These are phyloP conservation scores for Periplaneta americana DNA, from an alignment of 1,140 invertebrate genomes.

Conservation along the genomic window DNA sequence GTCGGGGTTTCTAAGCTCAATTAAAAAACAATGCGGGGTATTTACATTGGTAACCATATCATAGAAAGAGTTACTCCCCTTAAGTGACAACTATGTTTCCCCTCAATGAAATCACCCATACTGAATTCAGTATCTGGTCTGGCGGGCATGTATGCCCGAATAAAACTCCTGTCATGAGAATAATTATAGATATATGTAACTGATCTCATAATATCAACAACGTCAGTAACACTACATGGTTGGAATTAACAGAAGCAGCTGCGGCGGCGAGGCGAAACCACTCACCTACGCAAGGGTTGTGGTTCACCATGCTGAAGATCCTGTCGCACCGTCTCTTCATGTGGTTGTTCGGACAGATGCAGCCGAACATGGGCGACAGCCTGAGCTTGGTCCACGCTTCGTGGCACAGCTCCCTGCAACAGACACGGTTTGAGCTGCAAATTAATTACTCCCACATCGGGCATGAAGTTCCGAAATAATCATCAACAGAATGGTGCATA, in stretches of 20 bases:
- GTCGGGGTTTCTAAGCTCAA: background rate
- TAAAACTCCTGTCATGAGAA: background rate
- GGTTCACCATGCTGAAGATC: slow-evolving; percentile 80
- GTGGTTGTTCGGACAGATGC: slow-evolving; percentile 83
- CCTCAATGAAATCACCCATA: background rate
- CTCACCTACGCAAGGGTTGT: slow-evolving; percentile 89
- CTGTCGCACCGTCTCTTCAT: slow-evolving; percentile 80
- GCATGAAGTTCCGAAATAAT: no score
- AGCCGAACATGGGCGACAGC: slow-evolving; percentile 81
- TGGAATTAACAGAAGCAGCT: no score
- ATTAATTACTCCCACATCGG: no score
- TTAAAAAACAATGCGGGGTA: background rate
- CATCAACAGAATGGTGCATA: no score
- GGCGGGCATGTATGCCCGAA: background rate
- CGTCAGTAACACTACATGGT: background rate
- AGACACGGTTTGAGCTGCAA: no score
- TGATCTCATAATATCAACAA: background rate
- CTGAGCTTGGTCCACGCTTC: slow-evolving; percentile 78
- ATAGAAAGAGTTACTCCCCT: background rate
- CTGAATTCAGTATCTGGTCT: background rate
- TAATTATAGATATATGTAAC: background rate
- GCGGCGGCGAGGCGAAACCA: slow-evolving; percentile 27
- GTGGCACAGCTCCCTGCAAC: slow-evolving; percentile 73
- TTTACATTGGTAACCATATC: background rate
- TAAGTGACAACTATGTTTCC: background rate